Base-by-base conservation (phyloP, 2,113 vertebrate genomes). In the Paedocypris sp. region DNA sequence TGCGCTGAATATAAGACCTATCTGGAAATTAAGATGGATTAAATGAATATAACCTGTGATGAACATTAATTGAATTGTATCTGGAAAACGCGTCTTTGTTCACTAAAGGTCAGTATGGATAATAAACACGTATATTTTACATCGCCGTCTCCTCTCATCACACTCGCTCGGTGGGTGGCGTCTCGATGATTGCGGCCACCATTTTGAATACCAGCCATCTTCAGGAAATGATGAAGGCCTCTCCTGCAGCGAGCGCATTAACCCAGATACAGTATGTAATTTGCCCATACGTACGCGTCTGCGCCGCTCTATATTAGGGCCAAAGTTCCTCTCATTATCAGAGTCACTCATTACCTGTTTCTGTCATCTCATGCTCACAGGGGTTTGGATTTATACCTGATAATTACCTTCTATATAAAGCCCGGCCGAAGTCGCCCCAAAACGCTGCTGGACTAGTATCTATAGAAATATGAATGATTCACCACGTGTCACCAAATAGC, bases 401-500 rank as follows among this genome's bases (percentile, higher is more conserved):
- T 62, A 62, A 62, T 62, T 62, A 62, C 48, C 60, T 62, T 50
- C 60, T 62, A 62, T 62, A 62, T 52, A 62, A 62, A 62, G 60
- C 48, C 5, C 5, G 43, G 25, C 60, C 33, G 15, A 52, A 51
- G 22, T 28, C 19, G 28, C 38, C 54, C 54, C 39, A 58, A 58
- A 58, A 58, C 32, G 54, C 54, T 26, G 42, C 38, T 11, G 25
- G 36, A 56, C 26, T 39, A 56, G 41, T 56, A 56, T 56, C 1
- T 11, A 5, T 58, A 23, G 10, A 45, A 58, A 45, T 13, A 42
- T 58, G 39, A 58, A 31, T 43, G 51, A 53, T 53, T 53, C 26
- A 38, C 33, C 4, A 3, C 11, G n/a, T 25, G 33, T 38, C 16
- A 43, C 29, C 31, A 6, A 19, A 13, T 20, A 15, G 35, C 39